These are phyloP conservation scores for Lasioglossum malachurum DNA, from an alignment of 2,888 invertebrate genomes.

Conservation along the genomic window DNA sequence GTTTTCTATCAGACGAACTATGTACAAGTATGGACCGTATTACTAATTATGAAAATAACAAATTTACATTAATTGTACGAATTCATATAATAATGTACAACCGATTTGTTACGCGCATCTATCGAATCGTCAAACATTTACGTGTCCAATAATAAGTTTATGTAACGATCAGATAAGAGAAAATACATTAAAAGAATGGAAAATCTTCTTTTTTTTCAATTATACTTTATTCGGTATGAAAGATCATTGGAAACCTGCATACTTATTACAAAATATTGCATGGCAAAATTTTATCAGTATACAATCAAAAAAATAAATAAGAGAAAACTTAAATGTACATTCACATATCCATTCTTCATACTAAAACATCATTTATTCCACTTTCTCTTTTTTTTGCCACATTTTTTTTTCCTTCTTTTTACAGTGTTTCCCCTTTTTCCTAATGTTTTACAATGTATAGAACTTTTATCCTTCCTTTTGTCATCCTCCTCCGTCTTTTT, in stretches of 20 bases:
- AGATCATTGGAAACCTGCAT: not conserved
- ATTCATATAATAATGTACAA: conserved; percentile 21
- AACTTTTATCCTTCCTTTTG: not conserved
- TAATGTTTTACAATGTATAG: not conserved
- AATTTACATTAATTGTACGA: conserved; percentile 35
- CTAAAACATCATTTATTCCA: not conserved
- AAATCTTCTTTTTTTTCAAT: not conserved
- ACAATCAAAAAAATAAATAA: conserved; percentile 43
- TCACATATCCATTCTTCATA: not conserved
- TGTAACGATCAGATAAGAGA: conserved; percentile 26
- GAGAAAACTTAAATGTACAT: not conserved
- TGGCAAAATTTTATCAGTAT: conserved; percentile 15
- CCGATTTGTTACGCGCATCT: conserved; percentile 26
- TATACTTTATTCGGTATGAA: not conserved
- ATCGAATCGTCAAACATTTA: conserved; percentile 27
- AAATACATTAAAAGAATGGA: not conserved
- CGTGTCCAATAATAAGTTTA: conserved; percentile 39
- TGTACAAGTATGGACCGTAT: conserved; percentile 6
- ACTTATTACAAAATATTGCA: not conserved
- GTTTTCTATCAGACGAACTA: conserved; percentile 16
- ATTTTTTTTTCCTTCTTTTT: not conserved
- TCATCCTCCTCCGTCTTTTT: conserved; percentile 1
- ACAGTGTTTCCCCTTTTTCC: not conserved
- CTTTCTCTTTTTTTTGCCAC: not conserved
- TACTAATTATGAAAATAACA: conserved; percentile 1